phyloP scores from a whole-genome alignment of 2,113 vertebrate species.

The Colaptes auratus region DNA sequence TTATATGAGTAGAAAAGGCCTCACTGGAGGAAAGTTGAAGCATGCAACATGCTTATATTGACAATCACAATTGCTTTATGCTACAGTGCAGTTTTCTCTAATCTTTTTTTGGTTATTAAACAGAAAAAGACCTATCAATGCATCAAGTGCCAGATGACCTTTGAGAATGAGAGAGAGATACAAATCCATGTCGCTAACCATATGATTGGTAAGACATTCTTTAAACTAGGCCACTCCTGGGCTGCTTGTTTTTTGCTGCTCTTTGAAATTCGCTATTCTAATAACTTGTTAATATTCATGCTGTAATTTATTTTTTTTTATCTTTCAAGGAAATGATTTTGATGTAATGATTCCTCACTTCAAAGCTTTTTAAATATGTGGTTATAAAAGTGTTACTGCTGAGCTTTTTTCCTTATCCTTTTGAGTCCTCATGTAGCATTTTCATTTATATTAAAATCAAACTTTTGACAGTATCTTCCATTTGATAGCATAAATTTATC shows the following conservation, averaged over 20 bases:
- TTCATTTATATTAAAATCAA: slow-evolving; percentile 59
- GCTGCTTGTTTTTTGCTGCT: slow-evolving; percentile 23
- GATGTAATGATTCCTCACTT: slow-evolving; percentile 48
- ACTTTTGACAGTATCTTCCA: slow-evolving; percentile 74
- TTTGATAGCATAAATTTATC: slow-evolving; percentile 69
- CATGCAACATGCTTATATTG: background rate
- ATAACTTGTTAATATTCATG: slow-evolving; percentile 53
- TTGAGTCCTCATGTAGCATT: slow-evolving; percentile 32
- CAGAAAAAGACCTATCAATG: slow-evolving; percentile 99
- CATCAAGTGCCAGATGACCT: slow-evolving; percentile 99
- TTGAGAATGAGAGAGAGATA: slow-evolving; percentile 98
- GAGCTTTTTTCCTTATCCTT: slow-evolving; percentile 34
- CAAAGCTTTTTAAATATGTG: slow-evolving; percentile 62
- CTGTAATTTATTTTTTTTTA: slow-evolving; percentile 29
- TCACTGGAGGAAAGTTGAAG: background rate
- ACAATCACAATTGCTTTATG: slow-evolving; percentile 35
- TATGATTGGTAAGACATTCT: slow-evolving; percentile 93
- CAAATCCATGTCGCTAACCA: slow-evolving; percentile 99
- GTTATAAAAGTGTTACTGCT: slow-evolving; percentile 37
- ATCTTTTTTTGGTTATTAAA: slow-evolving; percentile 69
- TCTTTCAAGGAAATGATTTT: slow-evolving; percentile 58
- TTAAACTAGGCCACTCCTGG: slow-evolving; percentile 2
- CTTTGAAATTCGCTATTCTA: background rate
- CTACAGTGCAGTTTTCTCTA: slow-evolving; percentile 56
- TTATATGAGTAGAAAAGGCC: background rate